A percentile compares a stretch with the other conserved stretches of the same genome.
Conservation (phyloP, 2,888 invertebrate species). For the Conus canariensis region DNA sequence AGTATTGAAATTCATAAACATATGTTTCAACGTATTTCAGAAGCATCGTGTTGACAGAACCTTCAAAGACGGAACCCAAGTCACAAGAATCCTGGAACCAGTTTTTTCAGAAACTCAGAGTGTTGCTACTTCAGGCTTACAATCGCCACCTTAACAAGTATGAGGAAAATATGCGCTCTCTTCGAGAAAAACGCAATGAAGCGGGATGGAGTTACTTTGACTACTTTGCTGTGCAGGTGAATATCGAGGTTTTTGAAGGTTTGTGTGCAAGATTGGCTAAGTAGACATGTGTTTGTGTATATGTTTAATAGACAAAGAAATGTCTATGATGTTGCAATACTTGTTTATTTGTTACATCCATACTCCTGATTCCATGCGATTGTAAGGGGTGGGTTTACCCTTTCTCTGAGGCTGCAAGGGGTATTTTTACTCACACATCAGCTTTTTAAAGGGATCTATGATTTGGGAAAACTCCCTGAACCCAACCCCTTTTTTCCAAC, state of each 20-base stretch:
- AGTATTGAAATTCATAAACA: too few relatives aligned
- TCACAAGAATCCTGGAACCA: slow-evolving; percentile 91
- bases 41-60: slow-evolving; percentile 94
- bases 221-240: slow-evolving; percentile 94
- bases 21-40: slow-evolving; percentile 77
- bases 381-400: too few relatives aligned
- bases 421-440: too few relatives aligned
- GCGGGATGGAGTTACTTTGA: slow-evolving; percentile 95
- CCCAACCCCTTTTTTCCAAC: too few relatives aligned
- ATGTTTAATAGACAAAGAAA: too few relatives aligned
- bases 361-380: too few relatives aligned
- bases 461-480: too few relatives aligned
- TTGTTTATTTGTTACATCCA: too few relatives aligned
- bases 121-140: slow-evolving; percentile 91
- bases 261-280: background rate
- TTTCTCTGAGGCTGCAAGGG: too few relatives aligned
- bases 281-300: background rate
- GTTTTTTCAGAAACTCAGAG: slow-evolving; percentile 89
- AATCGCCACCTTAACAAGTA: slow-evolving; percentile 89
- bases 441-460: too few relatives aligned
- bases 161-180: slow-evolving; percentile 93
- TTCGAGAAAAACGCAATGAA: slow-evolving; percentile 93
- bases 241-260: background rate
- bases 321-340: too few relatives aligned
- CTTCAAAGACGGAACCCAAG: slow-evolving; percentile 91